Base-by-base conservation (phyloP, 23 tunicate genomes). In the Ciona savignyi region DNA sequence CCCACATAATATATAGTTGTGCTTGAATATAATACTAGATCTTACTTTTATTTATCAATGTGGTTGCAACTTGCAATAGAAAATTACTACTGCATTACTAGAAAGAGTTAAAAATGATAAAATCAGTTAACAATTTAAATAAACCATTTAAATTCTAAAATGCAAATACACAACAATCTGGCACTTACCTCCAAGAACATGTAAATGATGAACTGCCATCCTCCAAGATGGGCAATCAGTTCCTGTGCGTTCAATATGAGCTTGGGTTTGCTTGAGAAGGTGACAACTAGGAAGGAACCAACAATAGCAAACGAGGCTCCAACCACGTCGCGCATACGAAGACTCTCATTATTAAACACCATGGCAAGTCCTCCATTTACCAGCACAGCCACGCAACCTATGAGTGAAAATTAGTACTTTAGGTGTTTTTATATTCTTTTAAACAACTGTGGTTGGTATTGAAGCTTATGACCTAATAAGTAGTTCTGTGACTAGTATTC, bases 291-390 rank as follows among this genome's bases (percentile, higher is more conserved):
- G 65, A 84, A 84, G n/a, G 81, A 64, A 35, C 89, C 89, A 33
- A 77, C 89, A 63, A 84, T 63, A 2, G 89, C 89, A 77, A 84
- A 84, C 4, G 89, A 51, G n/a, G 78, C 79, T 51, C 89, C 89
- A 60, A 84, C 27, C 22, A 84, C 63, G 48, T 84, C 89, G 66
- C 68, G 89, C 73, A 84, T 42, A n/a, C 89, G 49, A 21, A 84
- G 60, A 27, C 30, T 11, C 68, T 84, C 89, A 6, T 71, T 28
- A 71, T 84, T 84, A 35, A 84, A 73, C 23, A 84, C 15, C 51
- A 84, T 70, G n/a, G 89, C 89, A 9, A 84, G n/a, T 27, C 35
- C 78, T 27, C 89, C 89, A 77, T 84, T 84, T 28, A 82, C 89
- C 34, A 84, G 69, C 2, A 84, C 89, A 4, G 89, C 89, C 11